These are phyloP conservation scores for Bilobella aurantiaca DNA, from an alignment of 1,140 invertebrate species.

Conservation along the genomic window DNA sequence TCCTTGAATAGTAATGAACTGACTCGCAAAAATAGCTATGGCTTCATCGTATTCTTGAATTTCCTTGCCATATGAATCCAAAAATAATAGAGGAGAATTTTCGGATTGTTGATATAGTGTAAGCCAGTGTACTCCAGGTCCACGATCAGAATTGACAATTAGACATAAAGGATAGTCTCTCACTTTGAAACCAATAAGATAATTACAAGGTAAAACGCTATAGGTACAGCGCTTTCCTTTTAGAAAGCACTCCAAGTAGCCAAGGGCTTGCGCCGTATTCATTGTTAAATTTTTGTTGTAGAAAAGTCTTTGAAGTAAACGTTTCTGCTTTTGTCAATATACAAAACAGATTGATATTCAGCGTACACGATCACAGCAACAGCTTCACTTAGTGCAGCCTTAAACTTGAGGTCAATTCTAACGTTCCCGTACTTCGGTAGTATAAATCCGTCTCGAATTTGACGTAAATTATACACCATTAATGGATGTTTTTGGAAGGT, in stretches of 20 bases:
- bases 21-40: not conserved
- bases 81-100: not conserved
- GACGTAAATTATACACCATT: conserved; percentile 15
- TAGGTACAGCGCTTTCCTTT: not conserved
- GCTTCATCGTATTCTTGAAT: not conserved
- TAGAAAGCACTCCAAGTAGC: not conserved
- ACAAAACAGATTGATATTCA: conserved; percentile 25
- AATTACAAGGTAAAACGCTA: not conserved
- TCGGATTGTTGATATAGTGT: not conserved
- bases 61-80: not conserved
- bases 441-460: conserved; percentile 9
- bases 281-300: conserved; percentile 6
- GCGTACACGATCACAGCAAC: conserved; percentile 14
- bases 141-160: not conserved
- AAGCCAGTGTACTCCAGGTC: conserved; percentile 1
- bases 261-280: conserved; percentile 5
- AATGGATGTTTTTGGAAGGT: conserved; percentile 14
- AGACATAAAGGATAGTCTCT: not conserved
- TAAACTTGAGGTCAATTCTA: conserved; percentile 19
- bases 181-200: not conserved
- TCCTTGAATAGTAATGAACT: not conserved
- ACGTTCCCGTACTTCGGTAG: conserved; percentile 13
- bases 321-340: conserved; percentile 20
- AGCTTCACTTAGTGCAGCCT: not conserved
- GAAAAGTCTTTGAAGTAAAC: conserved; percentile 17